Conservation (phyloP, 2,888 invertebrate genomes). For the Dorcus parallelipipedus region DNA sequence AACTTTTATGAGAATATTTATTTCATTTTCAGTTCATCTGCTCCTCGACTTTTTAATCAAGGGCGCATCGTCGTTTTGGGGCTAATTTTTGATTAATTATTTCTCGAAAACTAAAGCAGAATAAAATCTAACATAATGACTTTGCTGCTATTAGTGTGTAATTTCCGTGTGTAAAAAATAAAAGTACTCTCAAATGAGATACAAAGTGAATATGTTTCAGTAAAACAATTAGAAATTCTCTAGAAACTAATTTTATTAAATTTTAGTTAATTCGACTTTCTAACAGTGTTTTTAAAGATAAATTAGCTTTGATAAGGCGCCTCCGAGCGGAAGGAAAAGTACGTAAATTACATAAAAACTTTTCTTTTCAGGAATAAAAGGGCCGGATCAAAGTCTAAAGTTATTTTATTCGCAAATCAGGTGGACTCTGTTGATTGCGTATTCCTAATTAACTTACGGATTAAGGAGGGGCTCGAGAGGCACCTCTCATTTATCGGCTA, state of each 20-base stretch:
- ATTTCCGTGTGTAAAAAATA: no score
- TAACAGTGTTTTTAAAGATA: slow-evolving; percentile 34
- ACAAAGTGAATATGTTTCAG: no score
- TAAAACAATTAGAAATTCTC: background rate
- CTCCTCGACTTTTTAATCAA: no score
- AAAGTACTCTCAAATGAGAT: no score
- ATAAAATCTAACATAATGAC: no score
- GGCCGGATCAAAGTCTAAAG: slow-evolving; percentile 28
- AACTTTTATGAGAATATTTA: no score
- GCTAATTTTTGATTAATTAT: no score
- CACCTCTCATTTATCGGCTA: no score
- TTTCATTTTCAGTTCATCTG: no score
- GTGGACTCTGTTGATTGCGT: slow-evolving; percentile 30
- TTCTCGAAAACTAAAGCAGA: no score
- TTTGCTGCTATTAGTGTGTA: no score
- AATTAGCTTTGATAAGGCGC: slow-evolving; percentile 39
- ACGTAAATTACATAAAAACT: slow-evolving; percentile 33
- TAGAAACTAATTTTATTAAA: background rate
- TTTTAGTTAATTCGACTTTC: slow-evolving; percentile 28
- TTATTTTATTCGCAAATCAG: slow-evolving; percentile 31
- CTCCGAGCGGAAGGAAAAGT: slow-evolving; percentile 32
- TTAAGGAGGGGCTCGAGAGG: slow-evolving; percentile 15
- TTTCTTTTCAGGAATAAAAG: slow-evolving; percentile 22
- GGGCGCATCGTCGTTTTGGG: no score
- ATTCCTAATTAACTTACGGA: slow-evolving; percentile 26